These are phyloP conservation scores for Gryllus longicercus DNA, from an alignment of 2,888 invertebrate species.

Conservation along the genomic window DNA sequence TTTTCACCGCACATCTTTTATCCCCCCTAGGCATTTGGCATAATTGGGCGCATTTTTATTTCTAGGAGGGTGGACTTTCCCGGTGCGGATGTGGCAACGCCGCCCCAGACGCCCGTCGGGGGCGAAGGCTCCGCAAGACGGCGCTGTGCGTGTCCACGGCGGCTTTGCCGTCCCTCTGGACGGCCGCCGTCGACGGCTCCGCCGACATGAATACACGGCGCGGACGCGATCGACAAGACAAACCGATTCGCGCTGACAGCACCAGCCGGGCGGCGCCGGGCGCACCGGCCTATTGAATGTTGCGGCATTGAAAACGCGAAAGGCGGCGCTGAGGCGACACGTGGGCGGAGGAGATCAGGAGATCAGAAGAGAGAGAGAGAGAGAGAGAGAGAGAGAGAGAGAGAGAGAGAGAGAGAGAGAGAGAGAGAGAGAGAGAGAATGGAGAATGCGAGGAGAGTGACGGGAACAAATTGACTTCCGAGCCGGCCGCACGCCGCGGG, in stretches of 20 bases:
- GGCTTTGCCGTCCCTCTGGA: too few relatives aligned
- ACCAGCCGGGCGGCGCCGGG: neutral
- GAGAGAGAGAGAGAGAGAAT: neutral
- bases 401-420: neutral
- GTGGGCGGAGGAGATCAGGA: neutral
- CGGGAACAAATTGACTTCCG: conserved; percentile 1
- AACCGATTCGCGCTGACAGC: neutral
- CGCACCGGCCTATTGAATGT: conserved; percentile 8
- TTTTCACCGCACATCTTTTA: too few relatives aligned
- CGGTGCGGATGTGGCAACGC: too few relatives aligned
- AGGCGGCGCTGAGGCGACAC: neutral
- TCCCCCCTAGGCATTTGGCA: too few relatives aligned
- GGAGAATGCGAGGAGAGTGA: neutral
- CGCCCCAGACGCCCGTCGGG: too few relatives aligned
- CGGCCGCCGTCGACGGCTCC: neutral
- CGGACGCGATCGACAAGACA: neutral
- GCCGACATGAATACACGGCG: neutral
- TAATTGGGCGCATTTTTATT: too few relatives aligned
- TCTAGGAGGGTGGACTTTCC: too few relatives aligned
- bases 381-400: neutral
- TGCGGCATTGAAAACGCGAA: neutral
- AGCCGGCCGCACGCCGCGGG: neutral
- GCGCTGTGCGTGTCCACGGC: too few relatives aligned
- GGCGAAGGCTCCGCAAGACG: too few relatives aligned
- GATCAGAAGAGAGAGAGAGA: neutral